Base-by-base conservation (phyloP, 2,113 vertebrate genomes). In the Oenanthe oenanthe region DNA sequence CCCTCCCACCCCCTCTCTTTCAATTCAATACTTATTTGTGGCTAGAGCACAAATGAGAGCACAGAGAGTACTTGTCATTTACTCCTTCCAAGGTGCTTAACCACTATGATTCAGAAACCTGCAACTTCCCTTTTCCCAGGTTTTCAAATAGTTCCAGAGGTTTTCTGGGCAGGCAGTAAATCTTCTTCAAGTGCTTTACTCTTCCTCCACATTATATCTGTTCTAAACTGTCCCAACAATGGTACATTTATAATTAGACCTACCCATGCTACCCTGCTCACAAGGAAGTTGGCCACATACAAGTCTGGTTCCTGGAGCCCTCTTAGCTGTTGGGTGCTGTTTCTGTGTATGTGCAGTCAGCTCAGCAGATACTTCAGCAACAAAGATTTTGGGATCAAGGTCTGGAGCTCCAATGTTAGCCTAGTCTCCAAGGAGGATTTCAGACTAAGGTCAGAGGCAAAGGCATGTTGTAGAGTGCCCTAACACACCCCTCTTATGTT, bases 1-100 rank as follows among this genome's bases (percentile, higher is more conserved):
- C 9, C 8, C 3, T 65, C 8, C 8, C 10, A 10, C 3, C 2
- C 9, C 2, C 5, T 17, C 14, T 42, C 26, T 13, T 29, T 15
- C 31, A 43, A 8, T 60, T 65, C 50, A 70, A 6, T 17, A 66
- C 7, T 61, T 78, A 42, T 11, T 65, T 57, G 7, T 71, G 26
- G 17, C 36, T 61, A 89, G 36, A 61, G n/a, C 18, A 63, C 22
- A 91, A 63, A 60, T 28, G 34, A 76, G 32, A 78, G 24, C 31
- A 51, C 13, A 78, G 29, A 62, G 4, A 48, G 25, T 53, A 70
- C 13, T 43, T 65, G 10, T 34, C 10, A 34, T 82, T 75, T 54
- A 40, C 16, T 75, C 25, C 8, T 86, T 70, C 56, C 53, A 72
- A 34, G 17, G 17, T 71, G 8, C 38, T 85, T 73, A 75, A 80